Base-by-base conservation (phyloP, 2,888 invertebrate species). In the Acleris sparsana region DNA sequence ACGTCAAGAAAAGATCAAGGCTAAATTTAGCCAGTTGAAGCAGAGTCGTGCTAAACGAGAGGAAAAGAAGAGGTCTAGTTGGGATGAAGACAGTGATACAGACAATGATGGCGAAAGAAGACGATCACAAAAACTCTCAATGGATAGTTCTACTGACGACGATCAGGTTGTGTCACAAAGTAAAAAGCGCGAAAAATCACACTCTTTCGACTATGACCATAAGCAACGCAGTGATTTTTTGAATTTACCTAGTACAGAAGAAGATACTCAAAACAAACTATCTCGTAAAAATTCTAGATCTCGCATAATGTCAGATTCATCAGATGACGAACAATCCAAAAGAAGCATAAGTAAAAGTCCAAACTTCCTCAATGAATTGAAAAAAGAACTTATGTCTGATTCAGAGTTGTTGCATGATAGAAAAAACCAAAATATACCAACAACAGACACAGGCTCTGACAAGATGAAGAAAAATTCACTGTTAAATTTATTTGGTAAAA, bases 31-130 rank as follows among this genome's bases (percentile, higher is more conserved):
- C 73, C 96, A 97, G 79, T 83, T 98, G 68, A 97, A 98, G 82
- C 97, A 97, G 83, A 96, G 97, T 78, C 94, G 97, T 71, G 97
- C 97, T 2, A 96, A 97, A 80, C 94, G 97, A 11, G 97, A 97
- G 80, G 97, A 97, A 85, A 97, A 97, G 93, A 97, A 97, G 83
- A 94, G 97, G 67, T 97, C 97, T 5, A 97, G 97, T 67, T 97
- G 97, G 94, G 97, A 97, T 79, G 97, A 97, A 75, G 97, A 97
- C 78, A 96, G 97, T 52, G 97, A 95, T 80, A 95, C 94, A 0
- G 94, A 94, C 53, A 88, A 91, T 59, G 93, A 89, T 22, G 74
- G 64, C 68, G 60, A 43, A 17, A 82, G 82, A 68, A 88, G 85
- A 74, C 93, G 87, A 77, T 76, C 78, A 58, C 83, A 82, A 44